Percentiles rank a stretch among this genome's conserved stretches.
Evolutionary conservation across 2,797 vertebrate species (phyloP).

Genomic region (Helicolenus hilgendorfi): DNA sequence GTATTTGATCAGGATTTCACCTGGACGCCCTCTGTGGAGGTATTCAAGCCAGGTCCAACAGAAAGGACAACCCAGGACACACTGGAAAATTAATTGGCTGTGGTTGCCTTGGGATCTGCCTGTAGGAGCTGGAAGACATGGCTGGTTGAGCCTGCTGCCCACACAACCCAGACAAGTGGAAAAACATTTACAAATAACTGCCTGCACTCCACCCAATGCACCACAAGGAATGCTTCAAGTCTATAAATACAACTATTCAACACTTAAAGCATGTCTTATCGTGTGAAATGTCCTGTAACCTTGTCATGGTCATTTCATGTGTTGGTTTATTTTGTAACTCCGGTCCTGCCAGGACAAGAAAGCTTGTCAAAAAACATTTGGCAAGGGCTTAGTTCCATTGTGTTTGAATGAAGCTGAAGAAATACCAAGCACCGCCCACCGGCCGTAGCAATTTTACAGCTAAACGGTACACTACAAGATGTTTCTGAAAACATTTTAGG

Average conservation of each 20-base stretch:
- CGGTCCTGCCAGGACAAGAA: neutral
- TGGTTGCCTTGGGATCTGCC: no score
- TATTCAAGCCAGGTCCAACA: no score
- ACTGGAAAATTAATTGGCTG: neutral
- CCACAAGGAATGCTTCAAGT: neutral
- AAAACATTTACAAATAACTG: neutral
- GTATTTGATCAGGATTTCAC: neutral
- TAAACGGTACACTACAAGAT: no score
- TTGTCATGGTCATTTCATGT: neutral
- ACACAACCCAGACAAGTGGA: neutral
- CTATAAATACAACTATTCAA: neutral
- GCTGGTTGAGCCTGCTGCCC: neutral
- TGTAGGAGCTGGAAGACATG: neutral
- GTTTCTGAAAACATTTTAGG: no score
- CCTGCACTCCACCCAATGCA: neutral
- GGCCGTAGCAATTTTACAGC: no score
- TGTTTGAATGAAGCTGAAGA: neutral
- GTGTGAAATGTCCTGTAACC: no score
- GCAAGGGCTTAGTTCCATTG: neutral
- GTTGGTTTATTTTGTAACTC: neutral
- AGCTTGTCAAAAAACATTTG: neutral
- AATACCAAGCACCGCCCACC: rapidly evolving
- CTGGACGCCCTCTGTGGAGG: no score
- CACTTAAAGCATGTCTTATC: neutral
- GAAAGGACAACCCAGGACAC: neutral